Base-by-base conservation (phyloP, 2,113 vertebrate species). In the Thomomys bottae region DNA sequence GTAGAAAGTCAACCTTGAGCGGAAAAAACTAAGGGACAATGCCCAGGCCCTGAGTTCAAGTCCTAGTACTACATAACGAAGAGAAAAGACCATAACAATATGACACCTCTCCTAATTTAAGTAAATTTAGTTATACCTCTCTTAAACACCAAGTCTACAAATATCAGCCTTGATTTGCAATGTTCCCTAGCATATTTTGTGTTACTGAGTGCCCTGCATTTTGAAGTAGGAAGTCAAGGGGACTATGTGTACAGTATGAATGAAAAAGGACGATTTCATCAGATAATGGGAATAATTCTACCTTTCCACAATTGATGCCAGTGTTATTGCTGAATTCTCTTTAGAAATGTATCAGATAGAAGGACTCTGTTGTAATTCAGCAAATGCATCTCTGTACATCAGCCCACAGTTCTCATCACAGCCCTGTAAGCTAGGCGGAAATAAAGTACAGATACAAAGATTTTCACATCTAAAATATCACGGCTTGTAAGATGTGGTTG, bases 201-300 rank as follows among this genome's bases (percentile, higher is more conserved):
- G n/a, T 91, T 64, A 68, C 14, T 49, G 38, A 49, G 10, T 12
- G 34, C 40, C 87, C 3, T 49, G 66, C 70, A 45, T 87, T 61
- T 18, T n/a, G 84, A 42, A 73, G 80, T 42, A 78, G 63, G 57
- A 61, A 30, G 54, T 54, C 20, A 68, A n/a, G 54, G n/a, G 20
- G 21, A 38, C 0, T 20, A 21, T 42, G 18, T 54, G n/a, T 70
- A 30, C 42, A 24, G 32, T 45, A 36, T 63, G 18, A 80, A 70
- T 45, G 61, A 45, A 78, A 94, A 85, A 84, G 30, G 71, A 82
- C 24, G 84, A 17, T 45, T 86, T 75, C n/a, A 18, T 82, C 17
- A 89, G 80, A 12, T 68, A 28, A 45, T 34, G 34, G 12, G 36
- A 81, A 63, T 30, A 79, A 21, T 79, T 54, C 26, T 20, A 40